Evolutionary conservation across 2,888 invertebrate genomes (phyloP).

Genomic region (Callimorpha dominula): DNA sequence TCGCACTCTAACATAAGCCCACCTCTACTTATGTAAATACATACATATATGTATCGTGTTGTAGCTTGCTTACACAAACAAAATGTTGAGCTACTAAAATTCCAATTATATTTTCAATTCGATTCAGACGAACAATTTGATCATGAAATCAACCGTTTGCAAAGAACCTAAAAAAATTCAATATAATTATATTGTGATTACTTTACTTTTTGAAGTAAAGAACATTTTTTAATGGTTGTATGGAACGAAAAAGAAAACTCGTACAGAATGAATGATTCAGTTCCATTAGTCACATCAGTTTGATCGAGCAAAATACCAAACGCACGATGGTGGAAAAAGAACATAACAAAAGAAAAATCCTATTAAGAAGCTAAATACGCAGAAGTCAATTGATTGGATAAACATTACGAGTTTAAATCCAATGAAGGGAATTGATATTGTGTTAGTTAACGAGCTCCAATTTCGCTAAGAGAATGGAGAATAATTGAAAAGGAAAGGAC

Average conservation of each 20-base stretch:
- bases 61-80: not conserved
- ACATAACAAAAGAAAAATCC: conserved; percentile 20
- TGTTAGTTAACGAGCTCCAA: conserved; percentile 49
- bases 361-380: conserved; percentile 5
- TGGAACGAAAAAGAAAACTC: not conserved
- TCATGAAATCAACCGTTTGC: conserved; percentile 19
- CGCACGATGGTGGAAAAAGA: not conserved
- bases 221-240: not conserved
- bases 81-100: not conserved
- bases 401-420: conserved; percentile 46
- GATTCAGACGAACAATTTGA: conserved; percentile 7
- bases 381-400: conserved; percentile 34
- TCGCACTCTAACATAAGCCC: conserved; percentile 1
- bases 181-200: not conserved
- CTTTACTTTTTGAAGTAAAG: not conserved
- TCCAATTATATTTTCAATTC: conserved; percentile 18
- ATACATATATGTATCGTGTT: conserved; percentile 1
- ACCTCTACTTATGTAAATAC: not conserved
- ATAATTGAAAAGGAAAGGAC: conserved; percentile 44
- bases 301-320: conserved; percentile 1
- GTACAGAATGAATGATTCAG: not conserved
- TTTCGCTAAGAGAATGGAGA: conserved; percentile 40
- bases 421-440: conserved; percentile 57
- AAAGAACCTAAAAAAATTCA: conserved; percentile 18
- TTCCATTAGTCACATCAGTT: not conserved